phyloP scores from a whole-genome alignment of 2,888 invertebrate species.

The Flexamia atlantica region DNA sequence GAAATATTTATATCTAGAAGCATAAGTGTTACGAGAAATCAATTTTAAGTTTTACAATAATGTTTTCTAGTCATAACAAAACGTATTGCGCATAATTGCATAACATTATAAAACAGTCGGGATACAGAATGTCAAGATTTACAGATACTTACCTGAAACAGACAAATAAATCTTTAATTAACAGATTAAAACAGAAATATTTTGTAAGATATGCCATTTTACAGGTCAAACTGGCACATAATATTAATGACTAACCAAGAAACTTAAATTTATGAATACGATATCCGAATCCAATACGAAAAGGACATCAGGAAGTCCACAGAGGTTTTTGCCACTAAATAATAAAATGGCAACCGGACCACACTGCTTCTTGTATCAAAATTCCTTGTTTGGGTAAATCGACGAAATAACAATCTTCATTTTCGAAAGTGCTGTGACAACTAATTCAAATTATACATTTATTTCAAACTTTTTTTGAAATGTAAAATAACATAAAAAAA shows the following conservation, averaged over 20 bases:
- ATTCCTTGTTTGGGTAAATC: no score
- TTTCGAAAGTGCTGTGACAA: no score
- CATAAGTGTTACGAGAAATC: no score
- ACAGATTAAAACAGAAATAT: neutral
- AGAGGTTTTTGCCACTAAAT: conserved; percentile 10
- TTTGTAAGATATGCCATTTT: neutral
- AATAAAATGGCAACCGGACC: neutral
- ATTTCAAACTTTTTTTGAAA: no score
- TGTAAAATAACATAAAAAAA: no score
- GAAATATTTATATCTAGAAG: no score
- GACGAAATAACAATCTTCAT: no score
- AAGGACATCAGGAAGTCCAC: neutral
- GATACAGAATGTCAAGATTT: neutral
- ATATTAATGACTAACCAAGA: neutral
- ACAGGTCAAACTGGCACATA: neutral
- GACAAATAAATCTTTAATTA: neutral
- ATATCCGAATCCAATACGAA: neutral
- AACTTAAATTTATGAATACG: neutral
- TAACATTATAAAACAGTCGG: no score
- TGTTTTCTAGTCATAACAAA: no score
- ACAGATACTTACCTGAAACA: neutral
- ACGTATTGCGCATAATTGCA: no score
- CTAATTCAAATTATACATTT: no score
- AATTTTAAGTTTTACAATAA: no score
- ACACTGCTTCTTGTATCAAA: neutral